Base-by-base conservation (phyloP, 2,797 vertebrate species). In the Etheostoma perlongum region DNA sequence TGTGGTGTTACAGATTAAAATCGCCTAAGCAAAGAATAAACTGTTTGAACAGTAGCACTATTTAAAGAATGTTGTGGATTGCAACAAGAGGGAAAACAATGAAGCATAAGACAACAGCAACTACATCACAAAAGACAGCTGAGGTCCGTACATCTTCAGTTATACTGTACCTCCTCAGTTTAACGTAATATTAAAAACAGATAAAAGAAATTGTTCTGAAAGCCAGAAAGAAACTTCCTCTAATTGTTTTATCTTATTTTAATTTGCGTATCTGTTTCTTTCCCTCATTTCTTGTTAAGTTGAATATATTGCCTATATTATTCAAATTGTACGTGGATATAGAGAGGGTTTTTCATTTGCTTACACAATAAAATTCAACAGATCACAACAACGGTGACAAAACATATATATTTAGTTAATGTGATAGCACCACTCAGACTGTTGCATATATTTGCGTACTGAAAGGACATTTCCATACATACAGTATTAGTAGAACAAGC, bases 1-100 rank as follows among this genome's bases (percentile, higher is more conserved):
- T 67, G 88, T 66, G 66, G 72, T 63, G 80, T 59, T 82, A 21
- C 81, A 83, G 90, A 91, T 85, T 78, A 80, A 84, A 81, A 88
- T 84, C 18, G 51, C 76, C 84, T 82, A 75, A 6, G 83, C 69
- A 74, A 78, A 85, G 81, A 79, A 46, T 73, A 69, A 78, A 76
- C 63, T 58, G 84, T 90, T 84, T 87, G 55, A 91, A 89, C 78
- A 84, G 79, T 5, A 5, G 79, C 74, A 82, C 83, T 73, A 83
- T 89, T 88, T 83, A 84, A 90, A 87, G 81, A 69, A 69, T 82
- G 81, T 80, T 70, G 54, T 40, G 46, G 78, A 70, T 55, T 71
- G 73, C 66, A 81, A 85, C 83, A 85, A 79, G 65, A 66, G 63
- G 48, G 74, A 77, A 84, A 82, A 88, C 77, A 89, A 82, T 82